A percentile compares a stretch with the other conserved stretches of the same genome.
These are phyloP conservation scores for Dicyrtomina minuta DNA, from an alignment of 2,888 invertebrate genomes.

Conservation along the genomic window DNA sequence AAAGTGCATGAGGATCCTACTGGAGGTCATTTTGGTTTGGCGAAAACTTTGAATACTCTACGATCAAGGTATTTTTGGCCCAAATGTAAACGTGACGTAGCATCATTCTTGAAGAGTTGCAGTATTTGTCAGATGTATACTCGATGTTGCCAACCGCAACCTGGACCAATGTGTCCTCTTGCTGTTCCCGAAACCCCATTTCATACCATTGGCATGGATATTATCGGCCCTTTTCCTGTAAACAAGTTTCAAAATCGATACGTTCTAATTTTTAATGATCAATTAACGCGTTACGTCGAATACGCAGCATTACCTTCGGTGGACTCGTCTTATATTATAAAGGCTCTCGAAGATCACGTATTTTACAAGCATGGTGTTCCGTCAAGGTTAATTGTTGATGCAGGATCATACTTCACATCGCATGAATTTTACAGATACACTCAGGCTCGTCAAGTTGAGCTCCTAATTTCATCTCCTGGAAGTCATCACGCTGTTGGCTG, in stretches of 20 bases:
- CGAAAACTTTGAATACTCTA: conserved; percentile 35
- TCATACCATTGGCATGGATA: conserved; percentile 47
- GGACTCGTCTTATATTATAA: neutral
- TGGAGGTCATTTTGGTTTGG: conserved; percentile 7
- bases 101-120: conserved; percentile 38
- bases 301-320: conserved; percentile 42
- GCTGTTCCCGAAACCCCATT: conserved; percentile 43
- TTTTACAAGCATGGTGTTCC: conserved; percentile 15
- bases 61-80: conserved; percentile 44
- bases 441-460: no score
- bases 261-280: conserved; percentile 47
- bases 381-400: neutral
- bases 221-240: conserved; percentile 43
- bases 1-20: neutral
- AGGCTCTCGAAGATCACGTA: neutral
- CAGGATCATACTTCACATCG: neutral
- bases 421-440: no score
- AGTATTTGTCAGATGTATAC: conserved; percentile 39
- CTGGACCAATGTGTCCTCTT: conserved; percentile 18
- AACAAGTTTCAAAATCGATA: conserved; percentile 33
- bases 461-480: no score
- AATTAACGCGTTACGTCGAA: conserved; percentile 46
- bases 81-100: conserved; percentile 33
- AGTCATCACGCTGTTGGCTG: no score
- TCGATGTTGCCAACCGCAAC: neutral